phyloP scores from a whole-genome alignment of 1,140 invertebrate species.

The Drosophila tsacasi region DNA sequence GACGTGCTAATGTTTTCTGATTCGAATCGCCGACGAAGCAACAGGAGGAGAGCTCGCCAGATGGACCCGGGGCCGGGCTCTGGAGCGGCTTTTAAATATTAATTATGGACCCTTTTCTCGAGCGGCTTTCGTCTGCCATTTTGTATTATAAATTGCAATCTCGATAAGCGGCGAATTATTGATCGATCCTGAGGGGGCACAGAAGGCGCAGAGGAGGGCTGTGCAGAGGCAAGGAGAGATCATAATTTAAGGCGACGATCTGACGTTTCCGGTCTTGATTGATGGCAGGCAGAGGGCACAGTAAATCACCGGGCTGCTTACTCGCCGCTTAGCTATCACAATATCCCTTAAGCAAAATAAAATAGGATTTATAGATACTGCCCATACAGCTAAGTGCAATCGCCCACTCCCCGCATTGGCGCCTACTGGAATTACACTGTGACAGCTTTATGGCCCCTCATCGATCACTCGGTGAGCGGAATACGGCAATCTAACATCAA shows the following conservation, averaged over 20 bases:
- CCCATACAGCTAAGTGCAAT: conserved; percentile 13
- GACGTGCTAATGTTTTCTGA: conserved; percentile 84
- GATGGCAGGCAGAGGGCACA: conserved; percentile 25
- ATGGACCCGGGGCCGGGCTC: conserved; percentile 7
- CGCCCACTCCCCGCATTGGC: conserved; percentile 35
- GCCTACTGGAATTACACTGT: conserved; percentile 76
- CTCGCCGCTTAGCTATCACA: conserved; percentile 43
- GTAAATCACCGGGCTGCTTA: conserved; percentile 52
- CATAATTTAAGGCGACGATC: conserved; percentile 53
- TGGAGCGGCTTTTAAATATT: conserved; percentile 72
- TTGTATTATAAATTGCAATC: conserved; percentile 81
- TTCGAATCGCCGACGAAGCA: conserved; percentile 79
- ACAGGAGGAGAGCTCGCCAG: conserved; percentile 44
- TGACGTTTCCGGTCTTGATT: conserved; percentile 71
- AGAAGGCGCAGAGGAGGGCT: neutral
- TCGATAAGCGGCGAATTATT: conserved; percentile 78
- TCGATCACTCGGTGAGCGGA: conserved; percentile 55
- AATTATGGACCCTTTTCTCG: conserved; percentile 68
- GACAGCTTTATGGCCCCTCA: conserved; percentile 65
- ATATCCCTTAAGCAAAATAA: conserved; percentile 45
- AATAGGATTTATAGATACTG: conserved; percentile 37
- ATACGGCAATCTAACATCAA: conserved; percentile 49
- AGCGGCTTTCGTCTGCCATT: conserved; percentile 73
- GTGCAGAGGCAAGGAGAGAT: conserved; percentile 16
- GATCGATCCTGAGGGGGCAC: conserved; percentile 24